Evolutionary conservation across 2,888 invertebrate species (phyloP), one percentile per base, ranked within the genome.

Genomic region (Morpho helenor): DNA sequence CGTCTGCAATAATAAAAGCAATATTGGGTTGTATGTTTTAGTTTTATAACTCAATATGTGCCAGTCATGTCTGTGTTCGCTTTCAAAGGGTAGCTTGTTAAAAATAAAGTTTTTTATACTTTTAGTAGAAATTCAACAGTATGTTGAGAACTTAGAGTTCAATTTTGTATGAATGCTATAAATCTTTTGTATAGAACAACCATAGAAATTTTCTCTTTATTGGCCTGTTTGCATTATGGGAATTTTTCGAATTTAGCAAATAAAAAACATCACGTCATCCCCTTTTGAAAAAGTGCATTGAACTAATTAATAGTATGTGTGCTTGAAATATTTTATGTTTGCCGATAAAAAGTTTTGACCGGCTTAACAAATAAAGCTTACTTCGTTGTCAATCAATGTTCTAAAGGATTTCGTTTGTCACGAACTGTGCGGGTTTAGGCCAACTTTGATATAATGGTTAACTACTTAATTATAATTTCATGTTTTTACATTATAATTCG

Each of bases 21-120:
- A 52, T 49, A 47, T 53, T 56, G 8, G 45, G 10, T 46, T 50
- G 47, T 8, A n/a, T 49, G 31, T 44, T 42, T 9, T n/a, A 49
- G 10, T 53, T 56, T 49, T 59, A 65, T 59, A 64, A 62, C 59
- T 64, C 62, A 52, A 66, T 64, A 64, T 64, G 56, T 63, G 64
- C 65, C 64, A 66, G 65, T 66, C 65, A 66, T 60, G 60, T 61
- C 56, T 62, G 52, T 56, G 55, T 60, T 63, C 57, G 55, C 57
- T 65, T 59, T 61, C 52, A 64, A 60, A 64, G 65, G 65, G 65
- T 64, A 62, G 64, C 60, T 66, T 59, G 60, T 66, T 66, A 61
- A 57, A 55, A 57, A 58, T 63, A 58, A 60, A 60, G 55, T 52
- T 55, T 43, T 43, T 22, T 56, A 45, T 8, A 43, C 42, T 22